Evolutionary conservation across 2,113 vertebrate species (phyloP).

Genomic region (Halcyon malimbica): DNA sequence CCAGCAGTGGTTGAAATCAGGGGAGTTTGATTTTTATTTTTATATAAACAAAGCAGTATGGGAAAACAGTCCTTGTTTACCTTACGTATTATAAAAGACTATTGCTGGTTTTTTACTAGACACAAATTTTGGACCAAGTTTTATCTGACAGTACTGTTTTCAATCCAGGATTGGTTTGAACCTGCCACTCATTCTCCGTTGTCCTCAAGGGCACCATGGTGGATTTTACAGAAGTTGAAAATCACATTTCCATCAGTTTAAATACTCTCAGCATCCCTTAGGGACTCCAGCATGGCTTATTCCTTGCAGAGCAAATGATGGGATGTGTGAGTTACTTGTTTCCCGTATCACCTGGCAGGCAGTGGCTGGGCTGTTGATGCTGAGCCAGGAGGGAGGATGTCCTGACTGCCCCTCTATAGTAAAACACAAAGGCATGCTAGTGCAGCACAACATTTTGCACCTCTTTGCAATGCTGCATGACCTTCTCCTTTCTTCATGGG

Average conservation of each 20-base stretch:
- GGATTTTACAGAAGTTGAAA: background rate
- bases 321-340: background rate
- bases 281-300: background rate
- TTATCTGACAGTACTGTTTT: background rate
- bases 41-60: background rate
- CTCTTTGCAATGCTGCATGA: background rate
- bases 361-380: background rate
- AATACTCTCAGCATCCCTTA: background rate
- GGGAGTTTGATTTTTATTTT: background rate
- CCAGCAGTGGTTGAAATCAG: background rate
- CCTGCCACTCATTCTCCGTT: background rate
- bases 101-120: background rate
- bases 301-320: background rate
- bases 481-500: background rate
- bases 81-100: background rate
- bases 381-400: background rate
- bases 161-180: background rate
- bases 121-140: background rate
- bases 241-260: background rate
- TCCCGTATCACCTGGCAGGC: background rate
- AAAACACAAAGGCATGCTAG: background rate
- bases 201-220: background rate
- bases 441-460: background rate
- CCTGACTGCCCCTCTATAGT: background rate
- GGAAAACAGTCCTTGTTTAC: background rate